Evolutionary conservation across 2,888 invertebrate species (phyloP), one percentile per base, ranked within the genome.

Genomic region (Ormyrus pomaceus): DNA sequence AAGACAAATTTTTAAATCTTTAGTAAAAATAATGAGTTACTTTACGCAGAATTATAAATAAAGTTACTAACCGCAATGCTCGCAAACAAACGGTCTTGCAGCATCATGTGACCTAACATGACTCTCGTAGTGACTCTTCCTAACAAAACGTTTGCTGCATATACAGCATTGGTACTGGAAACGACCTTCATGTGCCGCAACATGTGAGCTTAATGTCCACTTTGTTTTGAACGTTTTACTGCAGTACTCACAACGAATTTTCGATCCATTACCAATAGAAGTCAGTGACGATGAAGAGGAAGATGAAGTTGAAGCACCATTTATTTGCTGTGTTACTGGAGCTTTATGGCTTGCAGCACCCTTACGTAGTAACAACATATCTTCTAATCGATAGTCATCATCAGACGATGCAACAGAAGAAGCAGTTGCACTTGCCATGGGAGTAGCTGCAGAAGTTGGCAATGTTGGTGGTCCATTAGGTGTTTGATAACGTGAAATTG

Each of bases 91-190:
- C 0, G 91, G 91, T 10, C 91, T 83, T 0, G 89, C 87, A 1
- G 89, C 89, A 56, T 91, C 89, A 76, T 91, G 91, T 0, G 90
- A 89, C 7, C 90, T 86, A 11, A 90, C 86, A 74, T 91, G 91
- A 0, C 91, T 88, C 73, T 91, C 90, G 69, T 90, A 91, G 69
- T 91, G 91, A 45, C 90, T 91, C 77, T 91, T 91, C 2, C 91
- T 84, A 0, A 91, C 90, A 69, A 91, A 91, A 78, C 88, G 88
- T 68, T 91, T 91, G 13, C 89, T 90, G 78, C 91, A 91, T 48
- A 88, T 88, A 34, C 87, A 86, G 83, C 91, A 91, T 10, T 89
- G 88, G 65, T 89, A 91, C 65, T 90, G 89, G 71, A 88, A 90
- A 7, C 90, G 87, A 8, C 91, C 91, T 59, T 90, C 89, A 82